Evolutionary conservation across 1,140 invertebrate species (phyloP).

Genomic region (Apis dorsata): DNA sequence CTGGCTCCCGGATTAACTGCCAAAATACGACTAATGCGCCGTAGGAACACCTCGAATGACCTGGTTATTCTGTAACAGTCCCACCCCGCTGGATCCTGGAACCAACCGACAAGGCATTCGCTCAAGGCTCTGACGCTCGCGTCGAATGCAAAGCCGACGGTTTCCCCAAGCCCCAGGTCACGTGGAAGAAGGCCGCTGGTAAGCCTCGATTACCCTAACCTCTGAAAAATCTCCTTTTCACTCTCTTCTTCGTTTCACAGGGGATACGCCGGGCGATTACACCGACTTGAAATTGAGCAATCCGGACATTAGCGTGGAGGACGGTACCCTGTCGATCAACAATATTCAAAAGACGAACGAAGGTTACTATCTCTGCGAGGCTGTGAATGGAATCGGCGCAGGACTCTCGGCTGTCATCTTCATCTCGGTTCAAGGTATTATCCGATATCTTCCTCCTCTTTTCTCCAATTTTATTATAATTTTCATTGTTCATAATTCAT

Average conservation of each 20-base stretch:
- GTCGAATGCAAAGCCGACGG: constrained; percentile 98
- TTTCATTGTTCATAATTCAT: too few relatives aligned
- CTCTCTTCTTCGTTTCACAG: constrained; percentile 77
- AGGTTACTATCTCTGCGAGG: constrained; percentile 97
- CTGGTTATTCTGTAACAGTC: constrained; percentile 83
- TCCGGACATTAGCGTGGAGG: constrained; percentile 93
- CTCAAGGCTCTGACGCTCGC: constrained; percentile 94
- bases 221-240: too few relatives aligned
- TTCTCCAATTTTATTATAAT: too few relatives aligned
- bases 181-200: constrained; percentile 98
- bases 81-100: constrained; percentile 98
- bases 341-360: constrained; percentile 96
- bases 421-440: constrained; percentile 91
- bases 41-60: constrained; percentile 37
- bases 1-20: constrained; percentile 59
- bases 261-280: constrained; percentile 94
- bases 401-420: constrained; percentile 95
- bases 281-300: constrained; percentile 94
- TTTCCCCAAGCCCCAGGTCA: constrained; percentile 94
- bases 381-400: constrained; percentile 96
- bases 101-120: constrained; percentile 96
- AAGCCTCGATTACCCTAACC: constrained; percentile 57
- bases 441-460: too few relatives aligned
- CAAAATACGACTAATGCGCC: not conserved
- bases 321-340: constrained; percentile 92